Evolutionary conservation across 2,113 vertebrate genomes (phyloP), one percentile per base, ranked within the genome.

Genomic region (Pomatorhinus ruficollis): DNA sequence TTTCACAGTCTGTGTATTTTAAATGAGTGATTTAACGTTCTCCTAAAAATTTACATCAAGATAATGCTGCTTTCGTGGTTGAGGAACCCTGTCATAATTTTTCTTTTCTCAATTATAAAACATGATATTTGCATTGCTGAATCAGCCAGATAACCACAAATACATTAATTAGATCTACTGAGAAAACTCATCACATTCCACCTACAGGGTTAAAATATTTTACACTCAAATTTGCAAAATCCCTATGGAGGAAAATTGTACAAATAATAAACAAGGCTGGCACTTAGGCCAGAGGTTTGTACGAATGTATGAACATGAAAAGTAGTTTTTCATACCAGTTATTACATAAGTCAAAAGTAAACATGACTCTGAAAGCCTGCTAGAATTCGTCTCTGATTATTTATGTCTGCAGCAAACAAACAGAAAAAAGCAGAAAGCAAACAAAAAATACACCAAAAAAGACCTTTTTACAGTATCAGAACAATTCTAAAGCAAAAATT

Each of bases 401-500:
- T 94, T 79, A 71, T 30, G 16, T 30, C 64, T 71, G 39, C 22
- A 70, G 37, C 31, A 75, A 22, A 78, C 21, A 56, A 74, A n/a
- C 1, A 74, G 21, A 11, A 79, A 66, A 88, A 60, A 49, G 6
- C 1, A 69, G 23, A 10, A 53, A 8, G 1, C 0, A 0, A 57
- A 61, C 2, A 25, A 57, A 78, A 87, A 75, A 20, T 1, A 16
- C 4, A 17, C 23, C 22, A 61, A 57, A 24, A 69, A 39, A 31
- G 5, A 35, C 10, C 5, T 70, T 40, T 54, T n/a, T 12, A 81
- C 8, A 54, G 15, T 30, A 82, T 22, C 54, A 35, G 27, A 82
- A 54, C 27, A 87, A 70, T 37, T 63, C 14, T 50, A 47, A 89
- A 78, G 63, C 50, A 87, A 83, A 76, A 92, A 54, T 37, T 35